Percentiles rank a stretch among this genome's conserved stretches.
Conservation (phyloP, 2,797 vertebrate genomes). For the Hoplostethus mediterraneus region DNA sequence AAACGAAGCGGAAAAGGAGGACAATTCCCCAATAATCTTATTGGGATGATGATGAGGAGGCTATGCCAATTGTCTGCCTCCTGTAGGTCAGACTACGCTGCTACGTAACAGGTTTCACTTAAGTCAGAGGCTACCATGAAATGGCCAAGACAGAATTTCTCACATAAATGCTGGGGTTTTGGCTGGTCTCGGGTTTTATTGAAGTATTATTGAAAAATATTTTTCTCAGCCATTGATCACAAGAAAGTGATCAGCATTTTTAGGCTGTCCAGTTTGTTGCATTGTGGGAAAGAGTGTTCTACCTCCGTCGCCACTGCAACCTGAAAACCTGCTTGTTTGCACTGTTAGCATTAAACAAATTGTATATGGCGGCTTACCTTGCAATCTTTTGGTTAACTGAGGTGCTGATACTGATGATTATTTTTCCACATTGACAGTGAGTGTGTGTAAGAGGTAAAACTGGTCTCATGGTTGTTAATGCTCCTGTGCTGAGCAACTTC, state of each 20-base stretch:
- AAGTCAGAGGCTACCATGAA: too few species aligned
- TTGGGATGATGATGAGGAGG: too few species aligned
- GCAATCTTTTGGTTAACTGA: background rate
- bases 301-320: background rate
- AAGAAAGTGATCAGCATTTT: background rate
- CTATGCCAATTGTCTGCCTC: too few species aligned
- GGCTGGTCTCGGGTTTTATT: background rate
- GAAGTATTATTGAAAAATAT: background rate
- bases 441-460: background rate
- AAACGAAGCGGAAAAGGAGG: too few species aligned
- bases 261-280: background rate
- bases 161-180: background rate
- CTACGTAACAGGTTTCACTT: background rate
- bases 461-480: background rate
- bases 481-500: conserved; percentile 12
- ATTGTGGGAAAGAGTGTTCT: background rate
- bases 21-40: too few species aligned
- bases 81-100: too few species aligned
- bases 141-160: too few species aligned
- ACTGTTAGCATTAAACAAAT: background rate
- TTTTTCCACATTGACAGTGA: too few species aligned
- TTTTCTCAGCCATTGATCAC: background rate
- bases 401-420: background rate
- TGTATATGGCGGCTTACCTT: background rate
- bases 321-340: background rate